Evolutionary conservation across 2,888 invertebrate genomes (phyloP).

Genomic region (Andrena praecox): DNA sequence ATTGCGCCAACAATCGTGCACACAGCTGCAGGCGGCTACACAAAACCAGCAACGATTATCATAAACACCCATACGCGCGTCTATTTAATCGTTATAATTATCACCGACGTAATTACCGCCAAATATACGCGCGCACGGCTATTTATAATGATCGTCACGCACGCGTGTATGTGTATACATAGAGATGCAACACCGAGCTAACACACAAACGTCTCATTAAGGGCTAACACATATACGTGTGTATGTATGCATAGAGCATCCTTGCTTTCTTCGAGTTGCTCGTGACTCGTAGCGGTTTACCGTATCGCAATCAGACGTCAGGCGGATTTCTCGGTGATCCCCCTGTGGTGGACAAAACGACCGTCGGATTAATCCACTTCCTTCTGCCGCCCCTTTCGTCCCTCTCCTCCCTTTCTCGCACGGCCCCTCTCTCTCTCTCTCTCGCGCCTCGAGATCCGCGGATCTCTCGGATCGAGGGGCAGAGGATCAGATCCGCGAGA

Average conservation of each 20-base stretch:
- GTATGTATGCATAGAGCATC: conserved; percentile 40
- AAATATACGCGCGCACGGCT: conserved; percentile 15
- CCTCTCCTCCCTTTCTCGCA: conserved; percentile 17
- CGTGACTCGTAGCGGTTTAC: conserved; percentile 66
- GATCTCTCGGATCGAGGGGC: conserved; percentile 12
- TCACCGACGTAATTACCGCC: neutral
- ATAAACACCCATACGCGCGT: conserved; percentile 37
- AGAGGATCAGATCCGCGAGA: neutral
- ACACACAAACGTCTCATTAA: conserved; percentile 65
- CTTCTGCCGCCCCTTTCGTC: conserved; percentile 16
- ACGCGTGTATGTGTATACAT: conserved; percentile 18
- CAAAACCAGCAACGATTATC: conserved; percentile 53
- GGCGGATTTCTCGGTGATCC: conserved; percentile 74
- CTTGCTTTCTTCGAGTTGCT: conserved; percentile 57
- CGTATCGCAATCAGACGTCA: conserved; percentile 76
- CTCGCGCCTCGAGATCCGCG: neutral
- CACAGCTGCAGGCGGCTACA: conserved; percentile 80
- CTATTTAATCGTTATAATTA: conserved; percentile 24
- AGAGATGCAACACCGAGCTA: conserved; percentile 77
- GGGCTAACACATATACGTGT: conserved; percentile 60
- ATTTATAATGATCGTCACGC: conserved; percentile 31
- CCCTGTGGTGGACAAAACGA: conserved; percentile 67
- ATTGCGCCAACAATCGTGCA: conserved; percentile 82
- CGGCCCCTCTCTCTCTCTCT: neutral
- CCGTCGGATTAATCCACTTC: conserved; percentile 65